Base-by-base conservation (phyloP, 2,797 vertebrate genomes). In the Microctenopoma stevenorrisi region DNA sequence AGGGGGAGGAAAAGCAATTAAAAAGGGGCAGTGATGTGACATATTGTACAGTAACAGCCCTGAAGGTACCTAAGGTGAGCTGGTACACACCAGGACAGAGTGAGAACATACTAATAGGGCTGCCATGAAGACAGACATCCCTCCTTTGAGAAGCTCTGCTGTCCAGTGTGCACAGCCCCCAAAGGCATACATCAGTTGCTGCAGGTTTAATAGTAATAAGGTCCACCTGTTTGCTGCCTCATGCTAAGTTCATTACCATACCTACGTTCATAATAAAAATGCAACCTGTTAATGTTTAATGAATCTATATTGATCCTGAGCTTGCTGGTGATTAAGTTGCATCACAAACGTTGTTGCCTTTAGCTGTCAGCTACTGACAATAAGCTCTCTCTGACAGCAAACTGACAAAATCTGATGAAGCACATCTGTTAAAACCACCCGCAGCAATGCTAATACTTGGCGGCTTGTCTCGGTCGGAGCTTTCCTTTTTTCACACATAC, bases 311-410 rank as follows among this genome's bases (percentile, higher is more conserved):
- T 52, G 73, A 81, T 82, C 35, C 11, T 9, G 30, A 50, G 35
- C 48, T 68, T 48, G 40, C 62, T 0, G 6, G 42, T 76, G 72
- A 79, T 79, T 58, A 44, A 69, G 53, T 80, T 37, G 47, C 53
- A 53, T 42, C 50, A 40, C 51, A 67, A 79, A 78, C 58, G 44
- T 52, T 38, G 43, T 55, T 47, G 54, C 70, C 73, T 67, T 55
- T 18, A 35, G 65, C 72, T 69, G 72, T 62, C 58, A 52, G 48
- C 9, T 52, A 53, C 57, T 22, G 54, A 79, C 49, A 62, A 62
- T 85, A 81, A 88, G 51, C 68, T 63, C 37, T 58, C 64, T 54
- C 33, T 70, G 68, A 74, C 33, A 46, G 47, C 55, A 28, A 42
- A 54, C 61, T 70, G 69, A 30, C 60, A 38, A 35, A 59, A 64